These are phyloP conservation scores for Nothobranchius furzeri DNA, from an alignment of 2,113 vertebrate species.

Conservation along the genomic window DNA sequence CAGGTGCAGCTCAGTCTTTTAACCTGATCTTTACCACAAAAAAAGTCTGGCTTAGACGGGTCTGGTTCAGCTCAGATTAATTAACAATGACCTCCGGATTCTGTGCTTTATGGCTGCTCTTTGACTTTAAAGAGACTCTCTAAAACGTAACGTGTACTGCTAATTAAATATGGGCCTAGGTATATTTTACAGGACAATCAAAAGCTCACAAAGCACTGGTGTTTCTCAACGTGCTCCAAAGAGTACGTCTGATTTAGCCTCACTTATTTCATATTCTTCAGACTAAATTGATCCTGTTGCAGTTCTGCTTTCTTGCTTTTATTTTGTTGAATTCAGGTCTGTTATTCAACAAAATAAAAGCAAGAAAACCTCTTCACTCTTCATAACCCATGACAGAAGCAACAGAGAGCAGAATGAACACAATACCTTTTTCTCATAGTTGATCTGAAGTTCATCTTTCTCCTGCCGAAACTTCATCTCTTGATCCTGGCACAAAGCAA, in stretches of 20 bases:
- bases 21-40: conserved; percentile 60
- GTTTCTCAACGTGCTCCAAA: too few species aligned
- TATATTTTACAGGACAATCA: conserved; percentile 8
- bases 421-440: conserved; percentile 87
- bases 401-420: conserved; percentile 8
- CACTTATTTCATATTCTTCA: not conserved
- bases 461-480: conserved; percentile 84
- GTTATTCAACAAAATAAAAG: conserved; percentile 26
- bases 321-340: too few species aligned
- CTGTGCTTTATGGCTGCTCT: conserved; percentile 60
- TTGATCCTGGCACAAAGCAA: conserved; percentile 80
- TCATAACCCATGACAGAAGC: conserved; percentile 14
- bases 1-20: conserved; percentile 72
- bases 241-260: too few species aligned
- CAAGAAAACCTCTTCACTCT: conserved; percentile 44
- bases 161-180: conserved; percentile 23
- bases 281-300: conserved; percentile 1
- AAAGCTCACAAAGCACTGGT: not conserved
- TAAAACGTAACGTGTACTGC: conserved; percentile 35
- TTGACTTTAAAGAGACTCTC: conserved; percentile 62
- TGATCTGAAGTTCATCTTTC: conserved; percentile 79
- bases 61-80: conserved; percentile 59
- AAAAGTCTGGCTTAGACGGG: conserved; percentile 36
- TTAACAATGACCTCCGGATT: conserved; percentile 62
- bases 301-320: not conserved